Conservation (phyloP, 2,888 invertebrate species). For the Ditula angustiorana region DNA sequence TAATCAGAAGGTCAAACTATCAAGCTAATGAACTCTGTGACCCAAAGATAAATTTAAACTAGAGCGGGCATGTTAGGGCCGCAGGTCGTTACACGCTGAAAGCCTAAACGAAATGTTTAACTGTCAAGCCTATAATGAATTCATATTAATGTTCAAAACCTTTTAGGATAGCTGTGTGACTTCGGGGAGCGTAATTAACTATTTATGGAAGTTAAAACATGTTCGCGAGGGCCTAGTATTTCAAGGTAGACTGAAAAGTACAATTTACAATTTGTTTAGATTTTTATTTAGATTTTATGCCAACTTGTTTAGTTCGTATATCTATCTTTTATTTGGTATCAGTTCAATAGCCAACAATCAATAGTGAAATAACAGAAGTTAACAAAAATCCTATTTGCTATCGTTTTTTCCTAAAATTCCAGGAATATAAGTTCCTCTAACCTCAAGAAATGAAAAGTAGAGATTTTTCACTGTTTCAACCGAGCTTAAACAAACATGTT, state of each 20-base stretch:
- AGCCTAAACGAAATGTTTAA: constrained; percentile 3
- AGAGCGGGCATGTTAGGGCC: too few relatives aligned
- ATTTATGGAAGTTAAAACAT: constrained; percentile 2
- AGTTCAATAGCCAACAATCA: too few relatives aligned
- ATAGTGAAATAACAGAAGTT: too few relatives aligned
- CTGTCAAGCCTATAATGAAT: constrained; percentile 26
- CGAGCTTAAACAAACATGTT: background rate
- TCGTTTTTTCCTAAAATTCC: background rate
- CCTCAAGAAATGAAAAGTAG: background rate
- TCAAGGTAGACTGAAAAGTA: too few relatives aligned
- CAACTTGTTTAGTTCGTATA: too few relatives aligned
- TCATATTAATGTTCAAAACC: constrained; percentile 32
- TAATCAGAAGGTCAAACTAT: too few relatives aligned
- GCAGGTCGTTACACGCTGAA: background rate
- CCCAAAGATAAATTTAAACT: too few relatives aligned
- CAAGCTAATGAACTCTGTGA: too few relatives aligned
- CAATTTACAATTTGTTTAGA: too few relatives aligned
- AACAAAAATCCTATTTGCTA: background rate
- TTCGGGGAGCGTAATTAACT: constrained; percentile 10
- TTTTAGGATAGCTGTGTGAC: constrained; percentile 19
- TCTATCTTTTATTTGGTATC: too few relatives aligned
- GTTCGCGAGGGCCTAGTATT: background rate
- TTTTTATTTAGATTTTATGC: too few relatives aligned
- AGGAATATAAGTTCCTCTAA: background rate
- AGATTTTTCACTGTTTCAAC: background rate